These are phyloP conservation scores for Littorina saxatilis DNA, from an alignment of 1,140 invertebrate species.

Conservation along the genomic window DNA sequence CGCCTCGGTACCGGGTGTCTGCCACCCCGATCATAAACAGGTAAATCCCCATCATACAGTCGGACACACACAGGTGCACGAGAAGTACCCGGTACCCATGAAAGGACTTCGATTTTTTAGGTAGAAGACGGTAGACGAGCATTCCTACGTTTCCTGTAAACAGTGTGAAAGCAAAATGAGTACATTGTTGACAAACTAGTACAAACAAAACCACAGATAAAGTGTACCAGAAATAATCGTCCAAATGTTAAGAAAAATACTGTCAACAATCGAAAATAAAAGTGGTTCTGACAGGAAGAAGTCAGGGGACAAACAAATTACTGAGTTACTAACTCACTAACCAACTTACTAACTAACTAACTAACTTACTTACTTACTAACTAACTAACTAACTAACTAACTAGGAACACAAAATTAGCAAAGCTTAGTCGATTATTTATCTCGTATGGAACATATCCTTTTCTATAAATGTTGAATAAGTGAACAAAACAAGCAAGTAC, in stretches of 20 bases:
- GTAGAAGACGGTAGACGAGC: background rate
- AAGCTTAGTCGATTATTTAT: too few relatives aligned
- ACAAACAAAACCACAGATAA: too few relatives aligned
- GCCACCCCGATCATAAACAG: slow-evolving; percentile 1
- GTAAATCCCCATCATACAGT: background rate
- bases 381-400: too few relatives aligned
- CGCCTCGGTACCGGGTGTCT: background rate
- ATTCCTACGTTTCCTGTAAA: background rate
- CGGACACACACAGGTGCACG: background rate
- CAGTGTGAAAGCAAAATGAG: background rate
- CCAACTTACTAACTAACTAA: too few relatives aligned
- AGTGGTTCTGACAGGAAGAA: background rate
- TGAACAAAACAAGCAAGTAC: background rate
- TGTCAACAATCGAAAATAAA: background rate
- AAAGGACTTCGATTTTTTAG: background rate
- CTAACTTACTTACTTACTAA: too few relatives aligned
- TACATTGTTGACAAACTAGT: too few relatives aligned
- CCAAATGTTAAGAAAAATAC: too few relatives aligned
- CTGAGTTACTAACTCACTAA: background rate
- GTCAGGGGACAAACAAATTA: background rate
- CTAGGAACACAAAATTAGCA: too few relatives aligned
- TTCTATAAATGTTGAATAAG: background rate
- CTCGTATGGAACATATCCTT: background rate
- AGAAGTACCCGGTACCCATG: background rate
- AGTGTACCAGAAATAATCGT: too few relatives aligned